Base-by-base conservation (phyloP, 2,888 invertebrate genomes). In the Drosophila kokeensis region DNA sequence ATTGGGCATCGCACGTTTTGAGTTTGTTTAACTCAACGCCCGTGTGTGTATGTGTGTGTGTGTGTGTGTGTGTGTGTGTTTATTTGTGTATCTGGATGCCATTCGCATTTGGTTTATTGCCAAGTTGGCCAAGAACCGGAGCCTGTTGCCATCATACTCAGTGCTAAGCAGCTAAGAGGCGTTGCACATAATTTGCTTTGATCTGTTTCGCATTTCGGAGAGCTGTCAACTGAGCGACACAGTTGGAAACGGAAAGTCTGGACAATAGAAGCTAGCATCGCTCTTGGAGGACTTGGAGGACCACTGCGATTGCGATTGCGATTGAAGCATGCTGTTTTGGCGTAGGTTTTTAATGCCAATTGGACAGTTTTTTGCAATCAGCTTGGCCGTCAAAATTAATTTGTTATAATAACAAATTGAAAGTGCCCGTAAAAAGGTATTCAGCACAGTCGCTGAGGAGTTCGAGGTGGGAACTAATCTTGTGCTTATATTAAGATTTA, bases 171-270 rank as follows among this genome's bases (percentile, higher is more conserved):
- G 87, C 82, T 82, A 89, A 87, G 76, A 87, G 90, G 87, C 90
- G 90, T 87, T 88, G 87, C 90, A 88, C 80, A 88, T 87, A 87
- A 87, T 87, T 90, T 88, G 87, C 87, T 87, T 87, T 90, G 87
- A 87, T 87, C 87, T 80, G 90, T 88, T 87, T 90, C 83, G 87
- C 85, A 88, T 82, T 88, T 88, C 55, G 80, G 83, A 75, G 75
- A 78, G 87, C 87, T 87, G 87, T 87, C 87, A 87, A 80, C 90
- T 50, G 50, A 52, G 42, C 67, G 67, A 40, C 59, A 52, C 73
- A 65, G 58, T 57, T 67, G 70, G 62, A 59, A 52, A 68, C 68
- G 49, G 40, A 54, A 27, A 36, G 58, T 21, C 81, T 69, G 78
- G 83, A 78, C 82, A 81, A 81, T 81, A 82, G 82, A 61, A 63